Evolutionary conservation across 2,888 invertebrate genomes (phyloP), one percentile per base, ranked within the genome.

Genomic region (Beris morrisii): DNA sequence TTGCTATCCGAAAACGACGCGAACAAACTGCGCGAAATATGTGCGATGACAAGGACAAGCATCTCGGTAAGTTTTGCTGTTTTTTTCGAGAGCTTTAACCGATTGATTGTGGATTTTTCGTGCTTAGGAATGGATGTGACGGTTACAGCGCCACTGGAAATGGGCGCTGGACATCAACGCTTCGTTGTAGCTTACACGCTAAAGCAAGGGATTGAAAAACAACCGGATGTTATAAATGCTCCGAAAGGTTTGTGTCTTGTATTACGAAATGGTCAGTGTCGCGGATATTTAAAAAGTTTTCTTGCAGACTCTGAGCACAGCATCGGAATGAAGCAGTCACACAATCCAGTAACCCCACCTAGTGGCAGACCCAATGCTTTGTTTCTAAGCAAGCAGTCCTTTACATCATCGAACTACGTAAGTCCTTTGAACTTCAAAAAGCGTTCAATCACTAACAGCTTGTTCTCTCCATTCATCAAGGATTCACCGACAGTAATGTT

Each of bases 121-220:
- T 22, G 46, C 69, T 22, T 67, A 81, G 81, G 81, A 63, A 81
- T 81, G 80, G 81, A 81, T 74, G 80, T 81, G 52, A 81, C 81
- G 38, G 79, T 81, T n/a, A 81, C 81, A 28, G 81, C 88, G 13
- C 87, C 87, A 82, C 79, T 88, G 73, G 88, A 89, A 77, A 88
- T 92, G 48, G 92, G 91, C 71, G 90, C 92, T 43, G 92, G 91
- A 1, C 92, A 92, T 73, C 87, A 92, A 73, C 85, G 92, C 71
- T 92, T 92, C 75, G 92, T 93, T 48, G 92, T 93, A 22, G 92
- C 92, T 11, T 93, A 93, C 73, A 92, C 92, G 11, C 84, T 93
- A 70, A 92, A 93, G 77, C 88, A 89, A 12, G 86, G 86, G n/a
- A 85, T 85, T 44, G 86, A 86, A 73, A 86, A 86, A 44, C 90